These are phyloP conservation scores for Noctua pronuba DNA, from an alignment of 2,888 invertebrate species.

Conservation along the genomic window DNA sequence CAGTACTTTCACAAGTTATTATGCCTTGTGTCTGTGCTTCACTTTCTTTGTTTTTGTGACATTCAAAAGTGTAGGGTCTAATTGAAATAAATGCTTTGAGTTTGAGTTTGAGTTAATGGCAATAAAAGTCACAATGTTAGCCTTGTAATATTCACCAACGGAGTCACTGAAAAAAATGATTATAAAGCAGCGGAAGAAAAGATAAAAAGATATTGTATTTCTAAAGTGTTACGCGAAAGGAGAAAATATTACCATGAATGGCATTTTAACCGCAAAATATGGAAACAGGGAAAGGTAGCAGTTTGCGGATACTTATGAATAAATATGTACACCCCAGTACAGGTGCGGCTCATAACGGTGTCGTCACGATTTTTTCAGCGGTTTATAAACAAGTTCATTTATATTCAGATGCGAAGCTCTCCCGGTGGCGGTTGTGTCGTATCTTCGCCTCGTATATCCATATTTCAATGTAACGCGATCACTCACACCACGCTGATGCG, in stretches of 20 bases:
- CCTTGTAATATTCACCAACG: not conserved
- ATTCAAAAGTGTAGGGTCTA: too few relatives aligned
- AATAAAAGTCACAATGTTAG: not conserved
- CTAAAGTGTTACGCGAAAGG: slow-evolving; percentile 18
- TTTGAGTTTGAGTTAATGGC: too few relatives aligned
- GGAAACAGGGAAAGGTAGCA: slow-evolving; percentile 13
- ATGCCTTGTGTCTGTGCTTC: too few relatives aligned
- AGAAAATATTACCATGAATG: slow-evolving; percentile 27
- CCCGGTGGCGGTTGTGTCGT: slow-evolving; percentile 51
- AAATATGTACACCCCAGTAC: slow-evolving; percentile 29
- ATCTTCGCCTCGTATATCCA: slow-evolving; percentile 68
- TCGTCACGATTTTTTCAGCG: slow-evolving; percentile 44
- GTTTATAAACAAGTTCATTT: slow-evolving; percentile 70
- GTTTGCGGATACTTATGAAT: slow-evolving; percentile 45
- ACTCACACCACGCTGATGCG: slow-evolving; percentile 54
- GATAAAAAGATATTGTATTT: slow-evolving; percentile 1
- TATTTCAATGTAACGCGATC: slow-evolving; percentile 73
- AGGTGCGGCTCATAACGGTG: slow-evolving; percentile 30
- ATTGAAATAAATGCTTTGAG: too few relatives aligned
- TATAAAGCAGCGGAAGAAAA: slow-evolving; percentile 2
- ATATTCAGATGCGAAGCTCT: slow-evolving; percentile 68
- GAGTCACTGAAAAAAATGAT: not conserved
- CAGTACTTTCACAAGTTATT: too few relatives aligned
- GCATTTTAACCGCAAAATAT: slow-evolving; percentile 41
- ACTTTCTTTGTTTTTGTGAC: too few relatives aligned